Conservation (phyloP, 2,797 vertebrate genomes). For the Danio tinwini region DNA sequence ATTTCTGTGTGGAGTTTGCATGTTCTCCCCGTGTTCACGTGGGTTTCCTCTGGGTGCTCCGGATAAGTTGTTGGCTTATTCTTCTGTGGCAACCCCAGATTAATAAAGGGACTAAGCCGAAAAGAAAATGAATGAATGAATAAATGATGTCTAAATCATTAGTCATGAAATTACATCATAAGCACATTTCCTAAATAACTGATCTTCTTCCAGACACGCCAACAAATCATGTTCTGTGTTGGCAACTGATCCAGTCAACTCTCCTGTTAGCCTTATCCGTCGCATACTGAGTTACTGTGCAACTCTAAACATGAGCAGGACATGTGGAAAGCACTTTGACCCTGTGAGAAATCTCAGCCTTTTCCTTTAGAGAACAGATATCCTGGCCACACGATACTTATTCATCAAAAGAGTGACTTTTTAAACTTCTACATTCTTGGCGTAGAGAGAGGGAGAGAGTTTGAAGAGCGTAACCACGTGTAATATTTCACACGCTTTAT, state of each 20-base stretch:
- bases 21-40: no score
- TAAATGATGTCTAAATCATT: no score
- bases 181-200: conserved; percentile 50
- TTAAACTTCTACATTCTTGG: conserved; percentile 26
- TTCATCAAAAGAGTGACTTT: conserved; percentile 7
- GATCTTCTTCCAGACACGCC: conserved; percentile 6
- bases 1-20: no score
- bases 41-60: no score
- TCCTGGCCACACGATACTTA: neutral
- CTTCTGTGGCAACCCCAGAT: no score
- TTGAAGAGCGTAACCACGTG: conserved; percentile 44
- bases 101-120: no score
- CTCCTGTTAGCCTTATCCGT: conserved; percentile 30
- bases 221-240: conserved; percentile 32
- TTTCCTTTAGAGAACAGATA: conserved; percentile 25
- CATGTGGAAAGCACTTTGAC: conserved; percentile 51
- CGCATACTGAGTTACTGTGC: conserved; percentile 25
- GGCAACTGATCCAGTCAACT: conserved; percentile 20
- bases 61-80: no score
- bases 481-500: conserved; percentile 53
- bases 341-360: conserved; percentile 9
- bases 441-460: neutral
- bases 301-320: conserved; percentile 48
- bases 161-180: conserved; percentile 6
- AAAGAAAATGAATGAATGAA: no score